Evolutionary conservation across 1,140 invertebrate species (phyloP).

Genomic region (Drosophila ohnishii): DNA sequence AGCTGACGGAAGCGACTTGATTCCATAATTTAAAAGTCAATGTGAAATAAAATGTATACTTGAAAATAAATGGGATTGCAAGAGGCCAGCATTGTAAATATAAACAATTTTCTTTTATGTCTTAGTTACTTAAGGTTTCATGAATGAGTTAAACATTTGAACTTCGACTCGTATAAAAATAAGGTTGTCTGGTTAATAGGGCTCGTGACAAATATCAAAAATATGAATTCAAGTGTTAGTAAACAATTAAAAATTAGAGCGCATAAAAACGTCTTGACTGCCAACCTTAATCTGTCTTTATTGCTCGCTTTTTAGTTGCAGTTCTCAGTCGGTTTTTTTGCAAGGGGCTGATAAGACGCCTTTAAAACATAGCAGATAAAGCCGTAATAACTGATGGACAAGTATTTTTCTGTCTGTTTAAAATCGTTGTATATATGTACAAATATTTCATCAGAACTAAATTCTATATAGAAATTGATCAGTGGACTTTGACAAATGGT

Average conservation of each 20-base stretch:
- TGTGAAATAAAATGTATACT: background rate
- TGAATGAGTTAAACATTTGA: background rate
- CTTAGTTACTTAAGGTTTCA: background rate
- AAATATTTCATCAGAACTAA: background rate
- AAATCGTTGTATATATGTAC: background rate
- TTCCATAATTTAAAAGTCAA: constrained; percentile 1
- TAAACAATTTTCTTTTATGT: too few species aligned
- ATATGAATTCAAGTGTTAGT: constrained; percentile 1
- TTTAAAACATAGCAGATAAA: constrained; percentile 31
- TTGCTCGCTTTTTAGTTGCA: constrained; percentile 17
- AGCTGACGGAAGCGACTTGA: constrained; percentile 1
- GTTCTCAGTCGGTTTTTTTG: background rate
- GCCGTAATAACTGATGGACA: constrained; percentile 14
- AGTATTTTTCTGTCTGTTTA: constrained; percentile 2
- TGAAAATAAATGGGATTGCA: background rate
- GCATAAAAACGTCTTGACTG: constrained; percentile 5
- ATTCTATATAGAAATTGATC: constrained; percentile 4
- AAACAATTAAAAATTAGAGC: constrained; percentile 11
- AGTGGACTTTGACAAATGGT: constrained; percentile 11
- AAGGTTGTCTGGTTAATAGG: background rate
- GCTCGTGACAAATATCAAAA: too few species aligned
- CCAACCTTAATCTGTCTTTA: background rate
- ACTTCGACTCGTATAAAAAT: background rate
- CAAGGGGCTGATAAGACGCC: constrained; percentile 28
- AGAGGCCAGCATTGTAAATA: background rate